Base-by-base conservation (phyloP, 2,113 vertebrate species). In the Carettochelys insculpta region DNA sequence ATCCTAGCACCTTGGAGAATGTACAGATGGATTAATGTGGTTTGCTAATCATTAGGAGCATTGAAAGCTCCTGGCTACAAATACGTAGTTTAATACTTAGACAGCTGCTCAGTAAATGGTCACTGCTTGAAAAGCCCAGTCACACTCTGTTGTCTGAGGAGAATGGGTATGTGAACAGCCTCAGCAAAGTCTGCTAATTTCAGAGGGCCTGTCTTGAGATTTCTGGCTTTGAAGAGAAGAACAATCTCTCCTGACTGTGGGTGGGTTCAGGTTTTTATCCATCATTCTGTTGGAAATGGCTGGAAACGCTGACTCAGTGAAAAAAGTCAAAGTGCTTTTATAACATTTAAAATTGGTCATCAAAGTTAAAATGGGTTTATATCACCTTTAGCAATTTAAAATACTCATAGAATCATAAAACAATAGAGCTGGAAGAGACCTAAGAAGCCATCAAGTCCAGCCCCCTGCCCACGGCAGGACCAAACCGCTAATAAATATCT, bases 1-100 rank as follows among this genome's bases (percentile, higher is more conserved):
- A 98, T 11, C 98, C 99, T 11, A 97, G 9, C 27, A 99, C 58
- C 98, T 98, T 89, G 80, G n/a, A 45, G 94, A 95, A 95, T 48
- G 80, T 8, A 82, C 0, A 53, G 43, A 41, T 81, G 14, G 54
- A 53, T 89, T 85, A 85, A 22, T 1, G 8, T 5, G 27, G 6
- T 3, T 8, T 84, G 80, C 82, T 50, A 43, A 50, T 3, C 8
- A 24, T 8, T 41, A 78, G 34, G 45, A 51, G 2, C 25, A 4
- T 6, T 24, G 61, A 38, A 29, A 65, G 34, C n/a, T 65, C 16
- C 16, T n/a, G 34, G 31, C 34, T 65, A 65, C 4, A 2, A 25
- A 5, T 10, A 68, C 5, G 56, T 31, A 85, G 38, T 3, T 31
- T 61, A 58, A 20, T 1, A 6, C 1, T 38, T n/a, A 86, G 31